Conservation (phyloP, 2,113 vertebrate species). For the Oceanodroma tethys region DNA sequence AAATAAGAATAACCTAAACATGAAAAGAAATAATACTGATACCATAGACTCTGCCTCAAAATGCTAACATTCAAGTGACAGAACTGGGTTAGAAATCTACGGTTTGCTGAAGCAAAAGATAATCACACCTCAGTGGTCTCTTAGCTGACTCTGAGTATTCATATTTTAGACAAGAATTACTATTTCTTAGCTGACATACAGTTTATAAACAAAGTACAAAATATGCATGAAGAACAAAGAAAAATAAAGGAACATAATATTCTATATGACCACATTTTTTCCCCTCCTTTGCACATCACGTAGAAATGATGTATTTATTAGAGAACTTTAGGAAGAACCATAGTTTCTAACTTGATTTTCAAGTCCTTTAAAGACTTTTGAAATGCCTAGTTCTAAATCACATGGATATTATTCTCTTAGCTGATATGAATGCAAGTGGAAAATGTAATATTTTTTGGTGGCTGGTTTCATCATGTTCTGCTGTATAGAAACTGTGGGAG, state of each 20-base stretch:
- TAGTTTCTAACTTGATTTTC: neutral
- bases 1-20: neutral
- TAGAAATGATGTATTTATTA: neutral
- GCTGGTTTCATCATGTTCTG: constrained; percentile 54
- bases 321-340: neutral
- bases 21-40: neutral
- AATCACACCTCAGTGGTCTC: neutral
- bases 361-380: constrained; percentile 3
- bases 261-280: neutral
- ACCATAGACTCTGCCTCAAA: neutral
- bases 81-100: constrained; percentile 3
- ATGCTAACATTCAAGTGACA: neutral
- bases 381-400: constrained; percentile 42
- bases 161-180: neutral
- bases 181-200: neutral
- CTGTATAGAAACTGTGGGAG: constrained; percentile 12
- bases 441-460: constrained; percentile 64
- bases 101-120: neutral
- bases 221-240: neutral
- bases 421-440: constrained; percentile 51
- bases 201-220: neutral
- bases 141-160: neutral
- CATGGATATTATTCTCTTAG: constrained; percentile 42
- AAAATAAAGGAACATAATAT: neutral
- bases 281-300: neutral